phyloP scores from a whole-genome alignment of 53 echinoderm and acorn worm species.

The Echinometra lucunter region DNA sequence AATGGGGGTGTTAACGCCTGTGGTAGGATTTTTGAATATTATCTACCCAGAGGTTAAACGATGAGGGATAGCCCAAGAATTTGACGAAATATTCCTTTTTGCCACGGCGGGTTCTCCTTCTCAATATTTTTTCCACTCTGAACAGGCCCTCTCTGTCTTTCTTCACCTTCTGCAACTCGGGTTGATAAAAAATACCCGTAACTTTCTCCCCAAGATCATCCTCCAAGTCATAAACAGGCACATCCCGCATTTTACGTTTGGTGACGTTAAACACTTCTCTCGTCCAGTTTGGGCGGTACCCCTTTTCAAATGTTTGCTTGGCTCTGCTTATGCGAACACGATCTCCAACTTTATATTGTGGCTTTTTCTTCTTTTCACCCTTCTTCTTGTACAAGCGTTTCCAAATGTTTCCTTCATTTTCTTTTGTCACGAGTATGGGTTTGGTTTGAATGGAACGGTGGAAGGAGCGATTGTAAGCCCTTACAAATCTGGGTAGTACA shows the following conservation, averaged over 20 bases:
- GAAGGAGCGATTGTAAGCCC: slow-evolving; percentile 67
- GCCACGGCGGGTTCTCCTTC: slow-evolving; percentile 56
- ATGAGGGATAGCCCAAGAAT: slow-evolving; percentile 71
- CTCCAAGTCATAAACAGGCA: slow-evolving; percentile 69
- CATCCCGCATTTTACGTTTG: background rate
- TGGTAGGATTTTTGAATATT: slow-evolving; percentile 59
- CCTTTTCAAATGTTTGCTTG: slow-evolving; percentile 66
- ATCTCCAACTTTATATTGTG: slow-evolving; percentile 67
- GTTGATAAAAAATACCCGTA: slow-evolving; percentile 71
- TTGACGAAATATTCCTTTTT: slow-evolving; percentile 75
- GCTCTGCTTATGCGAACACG: slow-evolving; percentile 70
- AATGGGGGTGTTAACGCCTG: background rate
- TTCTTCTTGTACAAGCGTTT: slow-evolving; percentile 27
- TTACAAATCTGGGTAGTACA: slow-evolving; percentile 43
- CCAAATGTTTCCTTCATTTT: slow-evolving; percentile 74
- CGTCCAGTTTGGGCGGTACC: slow-evolving; percentile 76
- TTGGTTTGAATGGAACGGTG: slow-evolving; percentile 76
- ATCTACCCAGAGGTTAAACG: slow-evolving; percentile 76
- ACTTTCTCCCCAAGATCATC: slow-evolving; percentile 70
- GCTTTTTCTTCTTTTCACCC: slow-evolving; percentile 11
- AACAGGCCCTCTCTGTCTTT: slow-evolving; percentile 65
- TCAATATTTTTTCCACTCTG: slow-evolving; percentile 69
- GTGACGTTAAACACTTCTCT: slow-evolving; percentile 72
- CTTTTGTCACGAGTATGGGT: slow-evolving; percentile 70
- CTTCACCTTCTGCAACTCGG: slow-evolving; percentile 66